phyloP scores from a whole-genome alignment of 2,113 vertebrate species.

The Cryptomyrus ogoouensis region DNA sequence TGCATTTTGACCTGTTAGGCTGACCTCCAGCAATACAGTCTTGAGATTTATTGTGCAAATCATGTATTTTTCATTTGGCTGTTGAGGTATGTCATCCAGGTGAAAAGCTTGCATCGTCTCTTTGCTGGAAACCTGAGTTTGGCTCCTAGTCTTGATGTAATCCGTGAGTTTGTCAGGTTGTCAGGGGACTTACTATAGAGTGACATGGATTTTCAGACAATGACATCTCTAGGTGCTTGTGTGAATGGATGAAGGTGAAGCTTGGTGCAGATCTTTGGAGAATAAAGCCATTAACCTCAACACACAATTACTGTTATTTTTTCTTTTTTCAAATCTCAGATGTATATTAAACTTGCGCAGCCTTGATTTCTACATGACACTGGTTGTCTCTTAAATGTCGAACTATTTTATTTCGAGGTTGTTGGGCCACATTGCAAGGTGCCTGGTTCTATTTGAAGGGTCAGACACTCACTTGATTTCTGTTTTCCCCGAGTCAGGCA shows the following conservation, averaged over 20 bases:
- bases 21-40: background rate
- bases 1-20: background rate
- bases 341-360: background rate
- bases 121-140: background rate
- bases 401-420: background rate
- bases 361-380: background rate
- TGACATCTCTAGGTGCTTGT: background rate
- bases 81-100: background rate
- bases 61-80: background rate
- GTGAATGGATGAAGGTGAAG: background rate
- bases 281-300: background rate
- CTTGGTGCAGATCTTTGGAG: background rate
- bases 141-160: background rate
- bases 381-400: background rate
- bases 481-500: background rate
- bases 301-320: background rate
- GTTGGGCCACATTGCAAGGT: background rate
- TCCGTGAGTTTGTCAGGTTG: no score
- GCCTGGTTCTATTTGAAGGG: background rate
- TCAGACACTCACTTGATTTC: background rate
- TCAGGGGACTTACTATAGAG: background rate
- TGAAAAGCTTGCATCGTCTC: background rate
- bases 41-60: background rate
- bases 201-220: constrained; percentile 1
- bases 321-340: background rate